Conservation (phyloP, 2,113 vertebrate genomes). For the Columba janthina region DNA sequence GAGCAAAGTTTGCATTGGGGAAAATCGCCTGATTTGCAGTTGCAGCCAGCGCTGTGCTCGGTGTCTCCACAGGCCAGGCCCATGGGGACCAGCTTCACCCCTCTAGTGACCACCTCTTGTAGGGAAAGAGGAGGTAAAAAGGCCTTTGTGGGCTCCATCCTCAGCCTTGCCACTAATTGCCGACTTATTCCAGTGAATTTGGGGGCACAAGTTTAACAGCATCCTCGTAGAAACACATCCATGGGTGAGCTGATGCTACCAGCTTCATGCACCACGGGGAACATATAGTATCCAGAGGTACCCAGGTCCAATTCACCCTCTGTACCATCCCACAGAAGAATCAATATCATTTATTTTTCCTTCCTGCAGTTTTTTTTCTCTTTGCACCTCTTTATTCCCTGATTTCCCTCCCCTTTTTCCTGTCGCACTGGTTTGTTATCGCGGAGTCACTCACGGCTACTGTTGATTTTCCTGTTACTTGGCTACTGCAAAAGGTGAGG, state of each 20-base stretch:
- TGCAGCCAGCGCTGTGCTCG: not conserved
- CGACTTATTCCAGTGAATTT: not conserved
- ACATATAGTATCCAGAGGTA: not conserved
- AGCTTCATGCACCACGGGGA: not conserved
- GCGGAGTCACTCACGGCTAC: not conserved
- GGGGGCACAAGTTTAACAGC: not conserved
- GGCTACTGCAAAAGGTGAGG: constrained; percentile 4
- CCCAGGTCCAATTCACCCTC: not conserved
- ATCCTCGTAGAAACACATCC: not conserved
- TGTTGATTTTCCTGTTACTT: not conserved
- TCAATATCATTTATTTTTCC: not conserved
- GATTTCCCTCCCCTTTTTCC: not conserved
- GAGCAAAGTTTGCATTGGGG: not conserved
- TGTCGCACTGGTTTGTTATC: not conserved
- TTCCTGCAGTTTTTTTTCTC: not conserved
- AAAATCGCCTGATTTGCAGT: not conserved
- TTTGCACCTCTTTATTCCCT: not conserved
- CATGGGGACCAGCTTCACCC: not conserved
- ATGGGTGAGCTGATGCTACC: not conserved
- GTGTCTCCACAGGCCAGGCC: not conserved
- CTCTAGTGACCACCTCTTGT: not conserved
- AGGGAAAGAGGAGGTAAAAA: not conserved
- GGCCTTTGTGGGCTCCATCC: not conserved
- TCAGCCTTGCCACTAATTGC: not conserved
- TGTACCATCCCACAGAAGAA: not conserved